Percentiles rank a stretch among this genome's conserved stretches.
Conservation (phyloP, 2,888 invertebrate genomes). For the Sympetrum striolatum region DNA sequence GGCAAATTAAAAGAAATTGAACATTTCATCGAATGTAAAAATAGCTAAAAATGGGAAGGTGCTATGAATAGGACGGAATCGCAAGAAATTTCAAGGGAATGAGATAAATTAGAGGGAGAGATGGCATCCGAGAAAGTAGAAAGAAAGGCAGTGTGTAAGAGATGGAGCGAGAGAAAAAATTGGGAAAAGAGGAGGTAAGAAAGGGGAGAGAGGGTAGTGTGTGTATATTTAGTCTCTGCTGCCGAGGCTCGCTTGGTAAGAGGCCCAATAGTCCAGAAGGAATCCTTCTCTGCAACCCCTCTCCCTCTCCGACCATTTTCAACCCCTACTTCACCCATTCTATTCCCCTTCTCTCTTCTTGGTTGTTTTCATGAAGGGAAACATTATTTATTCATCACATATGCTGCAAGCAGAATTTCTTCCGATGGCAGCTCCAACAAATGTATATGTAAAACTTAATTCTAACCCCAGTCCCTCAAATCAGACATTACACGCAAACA, state of each 20-base stretch:
- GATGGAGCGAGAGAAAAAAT: background rate
- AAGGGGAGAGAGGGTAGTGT: background rate
- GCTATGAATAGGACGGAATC: background rate
- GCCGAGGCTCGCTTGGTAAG: constrained; percentile 29
- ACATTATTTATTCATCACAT: too few relatives aligned
- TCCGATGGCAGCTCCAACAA: too few relatives aligned
- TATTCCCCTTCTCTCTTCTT: too few relatives aligned
- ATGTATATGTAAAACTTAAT: too few relatives aligned
- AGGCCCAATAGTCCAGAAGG: constrained; percentile 40
- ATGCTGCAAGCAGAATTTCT: too few relatives aligned
- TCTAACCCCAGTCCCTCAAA: too few relatives aligned
- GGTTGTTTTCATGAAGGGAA: too few relatives aligned
- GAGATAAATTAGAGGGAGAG: background rate
- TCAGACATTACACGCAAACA: too few relatives aligned
- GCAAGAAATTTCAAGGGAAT: background rate
- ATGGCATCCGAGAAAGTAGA: background rate
- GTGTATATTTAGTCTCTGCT: constrained; percentile 36
- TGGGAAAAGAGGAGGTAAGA: background rate
- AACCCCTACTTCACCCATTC: background rate
- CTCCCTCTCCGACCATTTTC: too few relatives aligned
- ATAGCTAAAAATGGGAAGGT: too few relatives aligned
- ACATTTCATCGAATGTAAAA: too few relatives aligned
- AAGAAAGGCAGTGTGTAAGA: background rate
- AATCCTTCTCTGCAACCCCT: constrained; percentile 12
- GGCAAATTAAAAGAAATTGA: too few relatives aligned